Evolutionary conservation across 2,888 invertebrate genomes (phyloP).

Genomic region (Amblyjoppa fuscipennis): DNA sequence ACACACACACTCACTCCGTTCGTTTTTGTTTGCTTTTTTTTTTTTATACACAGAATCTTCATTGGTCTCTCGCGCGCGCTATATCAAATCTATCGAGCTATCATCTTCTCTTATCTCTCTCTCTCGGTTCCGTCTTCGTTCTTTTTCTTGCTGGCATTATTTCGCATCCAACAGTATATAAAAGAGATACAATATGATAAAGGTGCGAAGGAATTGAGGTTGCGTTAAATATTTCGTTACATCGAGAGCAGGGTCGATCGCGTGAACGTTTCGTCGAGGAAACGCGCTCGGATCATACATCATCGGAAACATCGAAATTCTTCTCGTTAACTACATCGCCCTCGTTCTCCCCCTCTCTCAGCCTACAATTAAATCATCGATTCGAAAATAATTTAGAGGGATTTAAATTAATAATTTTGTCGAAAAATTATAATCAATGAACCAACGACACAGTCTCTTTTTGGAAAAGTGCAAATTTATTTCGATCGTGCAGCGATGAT

Average conservation of each 20-base stretch:
- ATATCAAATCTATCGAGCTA: constrained; percentile 42
- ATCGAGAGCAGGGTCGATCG: constrained; percentile 37
- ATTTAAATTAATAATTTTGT: not conserved
- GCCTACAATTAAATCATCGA: constrained; percentile 20
- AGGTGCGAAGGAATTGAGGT: constrained; percentile 14
- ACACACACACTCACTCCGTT: constrained; percentile 17
- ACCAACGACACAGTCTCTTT: constrained; percentile 66
- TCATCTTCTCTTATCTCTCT: constrained; percentile 18
- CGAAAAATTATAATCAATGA: constrained; percentile 55
- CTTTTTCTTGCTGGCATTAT: constrained; percentile 16
- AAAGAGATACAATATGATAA: constrained; percentile 20
- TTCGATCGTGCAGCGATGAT: constrained; percentile 73
- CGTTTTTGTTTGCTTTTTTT: constrained; percentile 23
- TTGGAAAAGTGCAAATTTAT: constrained; percentile 75
- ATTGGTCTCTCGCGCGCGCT: constrained; percentile 63
- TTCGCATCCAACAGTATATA: constrained; percentile 28
- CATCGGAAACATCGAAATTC: constrained; percentile 16
- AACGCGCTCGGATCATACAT: constrained; percentile 57
- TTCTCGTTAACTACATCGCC: not conserved
- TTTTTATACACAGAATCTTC: constrained; percentile 47
- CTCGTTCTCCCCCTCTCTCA: constrained; percentile 17
- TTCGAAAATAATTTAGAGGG: not conserved
- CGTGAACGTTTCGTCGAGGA: constrained; percentile 59
- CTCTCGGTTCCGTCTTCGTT: constrained; percentile 23
- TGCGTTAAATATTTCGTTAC: constrained; percentile 2